Evolutionary conservation across 2,888 invertebrate genomes (phyloP), one percentile per base, ranked within the genome.

Genomic region (Germaria angustata): DNA sequence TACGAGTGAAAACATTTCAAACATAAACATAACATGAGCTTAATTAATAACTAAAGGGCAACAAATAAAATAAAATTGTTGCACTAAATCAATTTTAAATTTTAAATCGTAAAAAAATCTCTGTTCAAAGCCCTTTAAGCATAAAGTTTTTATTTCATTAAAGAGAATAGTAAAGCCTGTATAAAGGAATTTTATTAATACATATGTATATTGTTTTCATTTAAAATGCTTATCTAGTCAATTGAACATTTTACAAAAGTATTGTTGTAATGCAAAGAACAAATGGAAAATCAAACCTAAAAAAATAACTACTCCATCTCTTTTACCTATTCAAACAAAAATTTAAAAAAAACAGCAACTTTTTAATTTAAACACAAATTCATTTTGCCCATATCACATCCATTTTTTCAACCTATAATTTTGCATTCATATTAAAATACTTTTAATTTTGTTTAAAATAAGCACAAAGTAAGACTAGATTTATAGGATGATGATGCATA

Each of bases 141-240:
- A 51, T 8, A 20, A 55, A 55, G 34, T 41, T 34, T 20, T 41
- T 1, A 36, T 20, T 55, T 1, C 51, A 41, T 2, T 24, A 55
- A 46, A 51, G 36, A 55, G 22, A 59, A 41, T 11, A 32, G 0
- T 17, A 17, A 0, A 79, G 65, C 59, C 44, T 76, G 53, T 46
- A 66, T 39, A 63, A 63, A 59, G 39, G 24, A 51, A 46, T 36
- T 22, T 9, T 15, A 34, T 15, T 22, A 36, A 15, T 28, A n/a
- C n/a, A n/a, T n/a, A n/a, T n/a, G n/a, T n/a, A n/a, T n/a, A n/a
- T n/a, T n/a, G n/a, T n/a, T 66, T 76, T 76, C 80, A n/a, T 80
- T 71, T 66, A 39, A 34, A 86, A 87, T 87, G 87, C 85, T 87
- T 87, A 87, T 86, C 86, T 87, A 87, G 86, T 88, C 88, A 88